phyloP scores from a whole-genome alignment of 1,140 invertebrate species.

The Frieseomelitta varia region DNA sequence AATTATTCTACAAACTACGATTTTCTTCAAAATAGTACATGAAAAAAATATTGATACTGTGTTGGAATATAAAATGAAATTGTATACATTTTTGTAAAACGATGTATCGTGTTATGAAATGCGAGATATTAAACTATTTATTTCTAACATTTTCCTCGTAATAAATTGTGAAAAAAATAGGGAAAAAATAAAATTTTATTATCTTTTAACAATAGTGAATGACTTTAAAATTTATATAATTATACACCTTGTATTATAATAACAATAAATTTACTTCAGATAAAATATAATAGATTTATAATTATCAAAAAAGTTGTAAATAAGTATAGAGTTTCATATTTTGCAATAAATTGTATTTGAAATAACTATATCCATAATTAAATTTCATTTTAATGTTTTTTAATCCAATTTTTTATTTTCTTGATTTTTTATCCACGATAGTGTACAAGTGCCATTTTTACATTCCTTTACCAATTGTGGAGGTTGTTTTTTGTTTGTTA shows the following conservation, averaged over 20 bases:
- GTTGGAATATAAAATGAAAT: not conserved
- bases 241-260: not conserved
- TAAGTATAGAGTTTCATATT: conserved; percentile 6
- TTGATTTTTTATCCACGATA: conserved; percentile 72
- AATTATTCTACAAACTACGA: not conserved
- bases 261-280: not conserved
- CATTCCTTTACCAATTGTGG: conserved; percentile 75
- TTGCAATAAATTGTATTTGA: conserved; percentile 29
- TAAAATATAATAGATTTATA: not conserved
- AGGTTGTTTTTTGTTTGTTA: conserved; percentile 56
- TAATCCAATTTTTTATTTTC: conserved; percentile 51
- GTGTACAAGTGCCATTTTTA: conserved; percentile 76
- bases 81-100: not conserved
- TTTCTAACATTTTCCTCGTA: not conserved
- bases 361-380: conserved; percentile 11
- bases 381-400: conserved; percentile 21
- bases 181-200: not conserved
- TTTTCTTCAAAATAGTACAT: not conserved
- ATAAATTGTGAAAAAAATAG: not conserved
- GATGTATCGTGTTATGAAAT: not conserved
- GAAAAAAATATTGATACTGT: not conserved
- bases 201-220: not conserved
- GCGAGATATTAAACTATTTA: not conserved
- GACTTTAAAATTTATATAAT: not conserved
- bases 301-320: not conserved